Evolutionary conservation across 2,888 invertebrate species (phyloP), one percentile per base, ranked within the genome.

Genomic region (Acanthopleura granulata): DNA sequence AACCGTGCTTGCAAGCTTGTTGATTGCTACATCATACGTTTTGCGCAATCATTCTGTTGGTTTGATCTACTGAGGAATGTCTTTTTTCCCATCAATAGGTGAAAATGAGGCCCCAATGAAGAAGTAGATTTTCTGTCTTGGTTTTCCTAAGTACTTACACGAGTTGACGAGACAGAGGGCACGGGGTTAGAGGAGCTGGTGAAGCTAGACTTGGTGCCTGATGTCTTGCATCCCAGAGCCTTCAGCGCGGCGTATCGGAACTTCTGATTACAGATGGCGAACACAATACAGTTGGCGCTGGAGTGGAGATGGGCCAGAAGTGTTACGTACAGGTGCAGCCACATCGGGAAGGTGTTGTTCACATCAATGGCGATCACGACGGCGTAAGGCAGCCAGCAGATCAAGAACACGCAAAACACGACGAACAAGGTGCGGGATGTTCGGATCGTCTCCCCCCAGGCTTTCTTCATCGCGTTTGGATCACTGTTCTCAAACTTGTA

Each of bases 381-480:
- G 51, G 85, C 84, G 75, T 88, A 88, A 11, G 88, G 88, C 0
- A 83, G 80, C 88, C 88, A 88, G 74, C 87, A 85, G 14, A 85
- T 71, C 22, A 85, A 76, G 75, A 86, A 88, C 9, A 86, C 82
- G 30, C 83, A 29, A 73, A 87, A 86, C 29, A 87, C 80, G 12
- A 84, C 76, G 49, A 87, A 85, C 25, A 88, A 79, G 50, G 85
- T 86, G 50, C 82, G 78, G 0, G 86, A 84, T 0, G 84, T 80
- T 15, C 83, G 80, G 6, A 85, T 74, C 9, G 85, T 83, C 74
- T 87, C 86, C 25, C 66, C 76, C 85, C 84, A 83, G 15, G 80
- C 79, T 62, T 82, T 81, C 57, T 77, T 79, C 78, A 79, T 78
- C 15, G 29, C 29, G 22, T 18, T 0, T 16, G 82, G 81, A 50